These are phyloP conservation scores for Montipora sp. DNA, from an alignment of 64 coral and sea anemone genomes.

Conservation along the genomic window DNA sequence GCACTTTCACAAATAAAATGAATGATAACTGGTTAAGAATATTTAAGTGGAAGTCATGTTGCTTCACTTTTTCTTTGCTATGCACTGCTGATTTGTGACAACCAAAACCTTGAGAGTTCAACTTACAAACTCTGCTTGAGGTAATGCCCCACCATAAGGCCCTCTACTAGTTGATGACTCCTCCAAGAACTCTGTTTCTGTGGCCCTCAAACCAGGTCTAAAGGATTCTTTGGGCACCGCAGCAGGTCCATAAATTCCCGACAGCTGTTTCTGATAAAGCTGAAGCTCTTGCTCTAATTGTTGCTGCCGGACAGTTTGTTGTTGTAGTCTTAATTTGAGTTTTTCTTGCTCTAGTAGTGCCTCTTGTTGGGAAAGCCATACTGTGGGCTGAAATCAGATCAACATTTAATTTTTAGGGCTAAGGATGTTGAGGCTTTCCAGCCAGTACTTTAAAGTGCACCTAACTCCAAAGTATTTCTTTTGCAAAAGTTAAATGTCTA, in stretches of 20 bases:
- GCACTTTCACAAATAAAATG: too few relatives aligned
- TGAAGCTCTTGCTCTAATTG: slow-evolving; percentile 59
- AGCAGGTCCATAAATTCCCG: slow-evolving; percentile 3
- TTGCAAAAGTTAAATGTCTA: too few relatives aligned
- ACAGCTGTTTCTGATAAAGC: slow-evolving; percentile 44
- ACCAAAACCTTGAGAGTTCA: neutral
- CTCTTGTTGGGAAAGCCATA: slow-evolving; percentile 15
- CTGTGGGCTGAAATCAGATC: slow-evolving; percentile 1
- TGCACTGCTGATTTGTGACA: too few relatives aligned
- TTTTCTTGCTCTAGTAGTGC: slow-evolving; percentile 56
- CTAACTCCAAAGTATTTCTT: too few relatives aligned
- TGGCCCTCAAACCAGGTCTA: neutral
- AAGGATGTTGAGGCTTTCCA: neutral
- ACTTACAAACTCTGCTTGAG: slow-evolving; percentile 14
- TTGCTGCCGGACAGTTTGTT: slow-evolving; percentile 59
- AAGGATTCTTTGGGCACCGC: neutral
- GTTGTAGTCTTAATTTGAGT: slow-evolving; percentile 53
- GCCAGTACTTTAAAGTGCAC: neutral
- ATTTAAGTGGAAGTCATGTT: too few relatives aligned
- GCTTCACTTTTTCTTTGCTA: too few relatives aligned
- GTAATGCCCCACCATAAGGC: neutral
- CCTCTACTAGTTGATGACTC: neutral
- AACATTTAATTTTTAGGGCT: neutral
- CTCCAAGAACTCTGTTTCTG: neutral
- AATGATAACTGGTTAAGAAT: too few relatives aligned